Percentiles rank a stretch among this genome's conserved stretches.
These are phyloP conservation scores for Stenodera caucasica DNA, from an alignment of 2,888 invertebrate genomes.

Conservation along the genomic window DNA sequence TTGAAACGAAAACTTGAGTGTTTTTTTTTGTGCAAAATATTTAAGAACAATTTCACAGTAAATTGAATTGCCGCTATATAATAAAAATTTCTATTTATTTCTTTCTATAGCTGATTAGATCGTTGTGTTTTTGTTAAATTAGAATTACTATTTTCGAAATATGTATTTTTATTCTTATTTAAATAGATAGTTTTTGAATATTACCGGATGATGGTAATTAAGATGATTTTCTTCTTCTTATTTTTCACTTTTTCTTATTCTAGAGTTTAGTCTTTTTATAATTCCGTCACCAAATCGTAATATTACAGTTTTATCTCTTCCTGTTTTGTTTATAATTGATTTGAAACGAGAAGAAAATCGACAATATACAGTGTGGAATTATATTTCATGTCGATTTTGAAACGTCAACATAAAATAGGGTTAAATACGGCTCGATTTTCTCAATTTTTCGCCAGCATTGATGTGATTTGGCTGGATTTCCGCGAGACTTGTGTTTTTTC, in stretches of 20 bases:
- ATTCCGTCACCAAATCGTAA: constrained; percentile 35
- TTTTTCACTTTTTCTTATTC: constrained; percentile 2
- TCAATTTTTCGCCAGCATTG: too few relatives aligned
- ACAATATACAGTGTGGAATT: too few relatives aligned
- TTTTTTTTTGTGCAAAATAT: not conserved
- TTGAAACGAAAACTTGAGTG: not conserved
- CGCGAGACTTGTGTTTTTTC: too few relatives aligned
- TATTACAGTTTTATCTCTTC: constrained; percentile 35
- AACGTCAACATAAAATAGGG: too few relatives aligned
- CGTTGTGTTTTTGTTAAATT: not conserved
- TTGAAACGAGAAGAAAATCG: too few relatives aligned
- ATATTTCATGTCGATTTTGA: too few relatives aligned
- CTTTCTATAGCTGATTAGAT: not conserved
- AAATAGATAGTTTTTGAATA: constrained; percentile 14
- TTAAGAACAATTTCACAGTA: constrained; percentile 4
- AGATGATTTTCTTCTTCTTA: constrained; percentile 17
- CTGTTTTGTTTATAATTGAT: constrained; percentile 16
- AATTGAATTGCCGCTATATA: not conserved
- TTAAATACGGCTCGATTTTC: too few relatives aligned
- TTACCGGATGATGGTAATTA: constrained; percentile 27
- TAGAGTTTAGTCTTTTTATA: constrained; percentile 28
- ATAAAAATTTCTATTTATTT: too few relatives aligned
- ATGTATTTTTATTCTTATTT: not conserved
- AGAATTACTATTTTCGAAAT: not conserved
- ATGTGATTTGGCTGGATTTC: too few relatives aligned